Percentiles rank a stretch among this genome's conserved stretches.
Evolutionary conservation across 1,140 invertebrate species (phyloP).

Genomic region (Cyclargus thomasi): DNA sequence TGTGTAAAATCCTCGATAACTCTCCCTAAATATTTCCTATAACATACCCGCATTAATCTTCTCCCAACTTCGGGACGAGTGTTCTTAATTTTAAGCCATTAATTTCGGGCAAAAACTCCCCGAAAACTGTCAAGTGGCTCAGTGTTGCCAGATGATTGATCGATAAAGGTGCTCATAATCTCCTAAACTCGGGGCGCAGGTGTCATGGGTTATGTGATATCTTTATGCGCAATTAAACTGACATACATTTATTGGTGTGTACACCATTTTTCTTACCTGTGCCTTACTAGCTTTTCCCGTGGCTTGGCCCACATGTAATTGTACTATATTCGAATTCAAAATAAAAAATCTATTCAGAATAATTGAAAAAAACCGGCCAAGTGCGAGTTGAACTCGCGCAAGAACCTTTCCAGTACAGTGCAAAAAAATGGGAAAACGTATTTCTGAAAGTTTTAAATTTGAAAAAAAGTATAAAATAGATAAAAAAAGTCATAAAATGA

Average conservation of each 20-base stretch:
- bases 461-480: no score
- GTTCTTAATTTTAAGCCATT: slow-evolving; percentile 23
- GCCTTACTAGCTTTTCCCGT: no score
- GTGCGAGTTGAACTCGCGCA: no score
- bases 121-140: slow-evolving; percentile 21
- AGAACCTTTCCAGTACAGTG: no score
- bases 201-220: neutral
- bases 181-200: neutral
- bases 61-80: slow-evolving; percentile 16
- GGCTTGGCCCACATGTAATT: no score
- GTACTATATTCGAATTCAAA: no score
- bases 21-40: slow-evolving; percentile 15
- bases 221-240: neutral
- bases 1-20: neutral
- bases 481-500: no score
- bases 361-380: no score
- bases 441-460: no score
- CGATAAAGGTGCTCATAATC: neutral
- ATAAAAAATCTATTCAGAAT: no score
- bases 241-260: neutral
- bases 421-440: no score
- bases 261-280: no score
- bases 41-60: slow-evolving; percentile 17
- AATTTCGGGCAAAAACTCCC: slow-evolving; percentile 24
- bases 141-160: slow-evolving; percentile 20